phyloP scores from a whole-genome alignment of 2,888 invertebrate species.

The Lumbricus terrestris region DNA sequence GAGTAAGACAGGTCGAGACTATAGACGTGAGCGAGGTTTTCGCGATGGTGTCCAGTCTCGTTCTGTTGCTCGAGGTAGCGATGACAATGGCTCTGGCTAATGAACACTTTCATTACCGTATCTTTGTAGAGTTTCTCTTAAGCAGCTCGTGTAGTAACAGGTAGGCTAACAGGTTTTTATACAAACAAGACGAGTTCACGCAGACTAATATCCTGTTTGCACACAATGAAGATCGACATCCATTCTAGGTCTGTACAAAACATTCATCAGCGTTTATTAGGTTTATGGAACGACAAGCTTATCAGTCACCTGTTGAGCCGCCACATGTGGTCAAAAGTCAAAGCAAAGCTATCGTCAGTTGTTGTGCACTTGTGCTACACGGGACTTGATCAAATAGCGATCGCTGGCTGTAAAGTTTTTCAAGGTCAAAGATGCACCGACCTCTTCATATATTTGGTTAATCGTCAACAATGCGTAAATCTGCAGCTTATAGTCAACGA shows the following conservation, averaged over 20 bases:
- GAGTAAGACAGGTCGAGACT: not conserved
- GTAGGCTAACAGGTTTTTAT: not conserved
- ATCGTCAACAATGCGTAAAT: no score
- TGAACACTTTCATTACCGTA: not conserved
- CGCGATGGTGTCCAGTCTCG: not conserved
- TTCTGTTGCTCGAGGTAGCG: not conserved
- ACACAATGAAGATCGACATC: not conserved
- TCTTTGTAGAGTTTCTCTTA: not conserved
- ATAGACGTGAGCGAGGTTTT: not conserved
- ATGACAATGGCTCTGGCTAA: conserved; percentile 3
- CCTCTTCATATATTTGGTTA: no score
- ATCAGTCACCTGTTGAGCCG: not conserved
- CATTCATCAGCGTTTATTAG: not conserved
- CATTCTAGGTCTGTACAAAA: not conserved
- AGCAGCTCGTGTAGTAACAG: not conserved
- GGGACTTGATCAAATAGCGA: no score
- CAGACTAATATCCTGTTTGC: not conserved
- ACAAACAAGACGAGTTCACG: not conserved
- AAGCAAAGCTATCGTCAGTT: not conserved
- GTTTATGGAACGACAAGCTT: not conserved
- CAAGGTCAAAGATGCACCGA: no score
- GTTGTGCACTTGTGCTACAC: no score
- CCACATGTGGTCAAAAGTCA: not conserved
- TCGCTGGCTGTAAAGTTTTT: no score
- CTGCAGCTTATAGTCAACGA: no score